These are phyloP conservation scores for Amniataba percoides DNA, from an alignment of 2,797 vertebrate genomes.

Conservation along the genomic window DNA sequence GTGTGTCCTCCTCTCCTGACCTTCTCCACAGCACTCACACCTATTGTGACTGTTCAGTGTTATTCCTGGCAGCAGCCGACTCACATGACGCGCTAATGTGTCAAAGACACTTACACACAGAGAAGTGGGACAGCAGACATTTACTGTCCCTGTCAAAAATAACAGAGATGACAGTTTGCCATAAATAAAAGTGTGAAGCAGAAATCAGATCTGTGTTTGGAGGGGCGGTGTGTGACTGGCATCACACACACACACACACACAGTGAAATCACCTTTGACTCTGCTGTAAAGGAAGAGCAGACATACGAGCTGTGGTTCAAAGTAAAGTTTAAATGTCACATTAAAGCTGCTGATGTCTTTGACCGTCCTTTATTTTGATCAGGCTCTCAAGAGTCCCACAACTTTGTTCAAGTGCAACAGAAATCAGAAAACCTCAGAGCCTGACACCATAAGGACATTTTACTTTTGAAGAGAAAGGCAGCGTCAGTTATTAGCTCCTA, in stretches of 20 bases:
- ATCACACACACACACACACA: constrained; percentile 12
- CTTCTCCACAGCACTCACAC: constrained; percentile 16
- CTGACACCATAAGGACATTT: background rate
- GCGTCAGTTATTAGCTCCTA: background rate
- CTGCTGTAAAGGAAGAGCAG: background rate
- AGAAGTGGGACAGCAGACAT: background rate
- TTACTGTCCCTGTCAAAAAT: constrained; percentile 18
- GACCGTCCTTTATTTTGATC: background rate
- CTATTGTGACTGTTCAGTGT: constrained; percentile 18
- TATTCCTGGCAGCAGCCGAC: constrained; percentile 56
- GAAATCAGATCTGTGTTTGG: constrained; percentile 6
- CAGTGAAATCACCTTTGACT: background rate
- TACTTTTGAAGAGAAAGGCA: background rate
- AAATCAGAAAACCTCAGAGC: background rate
- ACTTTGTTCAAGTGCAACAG: background rate
- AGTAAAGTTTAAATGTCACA: background rate
- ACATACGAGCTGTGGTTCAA: background rate
- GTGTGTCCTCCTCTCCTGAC: constrained; percentile 28
- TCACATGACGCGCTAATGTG: constrained; percentile 45
- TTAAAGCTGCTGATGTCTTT: background rate
- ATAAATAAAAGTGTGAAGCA: constrained; percentile 33
- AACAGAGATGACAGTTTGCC: constrained; percentile 27
- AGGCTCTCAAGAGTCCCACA: background rate
- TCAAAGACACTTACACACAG: constrained; percentile 14
- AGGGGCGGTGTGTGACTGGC: background rate